phyloP scores from a whole-genome alignment of 2,113 vertebrate genomes.

The Gorsachius goisagi region DNA sequence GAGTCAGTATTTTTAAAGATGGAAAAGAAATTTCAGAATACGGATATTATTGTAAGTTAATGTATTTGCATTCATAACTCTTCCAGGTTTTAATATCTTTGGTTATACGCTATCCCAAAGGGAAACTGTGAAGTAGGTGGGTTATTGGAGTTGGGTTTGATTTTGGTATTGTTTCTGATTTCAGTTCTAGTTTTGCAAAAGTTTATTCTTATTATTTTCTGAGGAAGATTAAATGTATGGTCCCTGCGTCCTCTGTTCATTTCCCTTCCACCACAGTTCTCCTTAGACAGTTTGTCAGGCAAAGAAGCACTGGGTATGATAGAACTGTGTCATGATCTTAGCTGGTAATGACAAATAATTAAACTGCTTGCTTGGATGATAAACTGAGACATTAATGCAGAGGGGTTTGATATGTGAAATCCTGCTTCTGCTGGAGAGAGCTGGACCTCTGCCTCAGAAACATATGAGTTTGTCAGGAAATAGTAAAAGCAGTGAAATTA shows the following conservation, averaged over 20 bases:
- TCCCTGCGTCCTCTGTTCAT: background rate
- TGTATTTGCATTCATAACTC: background rate
- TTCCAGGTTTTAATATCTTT: background rate
- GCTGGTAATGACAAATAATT: background rate
- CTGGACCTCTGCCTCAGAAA: background rate
- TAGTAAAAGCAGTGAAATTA: background rate
- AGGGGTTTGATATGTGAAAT: background rate
- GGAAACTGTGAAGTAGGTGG: background rate
- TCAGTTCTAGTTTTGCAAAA: background rate
- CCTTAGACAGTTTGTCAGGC: background rate
- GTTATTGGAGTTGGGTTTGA: background rate
- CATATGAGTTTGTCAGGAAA: background rate
- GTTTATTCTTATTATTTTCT: background rate
- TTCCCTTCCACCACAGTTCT: background rate
- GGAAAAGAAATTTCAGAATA: background rate
- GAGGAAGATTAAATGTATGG: background rate
- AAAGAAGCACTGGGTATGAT: background rate
- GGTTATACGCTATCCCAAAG: background rate
- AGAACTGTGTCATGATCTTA: background rate
- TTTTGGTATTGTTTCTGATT: background rate
- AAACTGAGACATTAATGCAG: background rate
- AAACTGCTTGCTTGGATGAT: background rate
- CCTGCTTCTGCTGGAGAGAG: background rate
- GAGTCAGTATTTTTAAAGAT: background rate
- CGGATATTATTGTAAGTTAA: background rate